Conservation (phyloP, 2,797 vertebrate species). For the Pseudomugil tenellus region DNA sequence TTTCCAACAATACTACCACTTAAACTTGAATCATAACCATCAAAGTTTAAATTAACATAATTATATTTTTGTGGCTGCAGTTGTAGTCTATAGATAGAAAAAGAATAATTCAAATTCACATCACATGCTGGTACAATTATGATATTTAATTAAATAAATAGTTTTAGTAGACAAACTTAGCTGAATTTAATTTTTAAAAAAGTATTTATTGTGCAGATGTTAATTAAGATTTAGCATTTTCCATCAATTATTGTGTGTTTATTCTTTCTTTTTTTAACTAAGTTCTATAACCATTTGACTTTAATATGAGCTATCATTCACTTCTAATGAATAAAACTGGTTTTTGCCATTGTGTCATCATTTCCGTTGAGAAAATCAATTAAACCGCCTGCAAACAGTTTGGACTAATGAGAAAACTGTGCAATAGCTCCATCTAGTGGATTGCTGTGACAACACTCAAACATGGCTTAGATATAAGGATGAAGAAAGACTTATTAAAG, state of each 20-base stretch:
- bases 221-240: no score
- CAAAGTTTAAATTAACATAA: no score
- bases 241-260: not conserved
- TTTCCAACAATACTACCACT: not conserved
- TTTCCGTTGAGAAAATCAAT: not conserved
- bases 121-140: no score
- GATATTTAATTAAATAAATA: no score
- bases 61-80: no score
- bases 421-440: conserved; percentile 67
- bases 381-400: not conserved
- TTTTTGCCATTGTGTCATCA: not conserved
- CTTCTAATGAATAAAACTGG: not conserved
- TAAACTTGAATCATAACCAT: no score
- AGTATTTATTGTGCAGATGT: no score
- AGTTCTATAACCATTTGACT: not conserved
- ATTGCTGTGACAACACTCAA: conserved; percentile 3
- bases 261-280: not conserved
- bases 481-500: not conserved
- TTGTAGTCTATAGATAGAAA: no score
- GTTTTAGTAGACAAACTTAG: no score
- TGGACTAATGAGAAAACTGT: conserved; percentile 25
- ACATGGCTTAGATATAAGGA: not conserved
- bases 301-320: not conserved
- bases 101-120: no score
- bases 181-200: no score